Conservation (phyloP, 2,797 vertebrate genomes). For the Fratercula arctica region DNA sequence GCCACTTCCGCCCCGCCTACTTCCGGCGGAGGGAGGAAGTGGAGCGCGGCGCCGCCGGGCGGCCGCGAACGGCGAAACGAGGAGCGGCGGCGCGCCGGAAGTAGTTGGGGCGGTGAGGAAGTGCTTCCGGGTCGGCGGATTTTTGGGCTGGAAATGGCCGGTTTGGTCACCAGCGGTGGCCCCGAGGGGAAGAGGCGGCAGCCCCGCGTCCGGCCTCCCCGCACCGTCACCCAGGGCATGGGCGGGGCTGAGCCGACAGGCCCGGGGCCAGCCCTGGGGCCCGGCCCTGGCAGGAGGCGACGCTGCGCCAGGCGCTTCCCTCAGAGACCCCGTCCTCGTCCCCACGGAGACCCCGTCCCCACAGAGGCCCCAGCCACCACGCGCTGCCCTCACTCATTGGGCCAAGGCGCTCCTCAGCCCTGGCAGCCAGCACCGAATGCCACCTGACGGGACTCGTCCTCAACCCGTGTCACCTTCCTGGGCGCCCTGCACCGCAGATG, state of each 20-base stretch:
- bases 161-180: no score
- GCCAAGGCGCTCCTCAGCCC: neutral
- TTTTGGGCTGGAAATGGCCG: neutral
- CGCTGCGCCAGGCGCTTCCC: neutral
- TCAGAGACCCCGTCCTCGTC: neutral
- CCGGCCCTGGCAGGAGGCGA: neutral
- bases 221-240: no score
- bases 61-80: neutral
- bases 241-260: neutral
- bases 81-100: neutral
- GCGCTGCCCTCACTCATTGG: fast-evolving
- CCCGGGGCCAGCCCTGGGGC: neutral
- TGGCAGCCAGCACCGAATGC: neutral
- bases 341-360: neutral
- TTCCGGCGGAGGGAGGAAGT: neutral
- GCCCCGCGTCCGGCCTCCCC: no score
- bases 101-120: fast-evolving
- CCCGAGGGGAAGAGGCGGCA: no score
- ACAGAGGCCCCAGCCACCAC: neutral
- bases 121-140: neutral
- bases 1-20: neutral
- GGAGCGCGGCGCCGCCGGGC: neutral
- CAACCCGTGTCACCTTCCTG: fast-evolving
- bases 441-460: fast-evolving
- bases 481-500: fast-evolving